phyloP scores from a whole-genome alignment of 2,797 vertebrate species.

The Karalla daura region DNA sequence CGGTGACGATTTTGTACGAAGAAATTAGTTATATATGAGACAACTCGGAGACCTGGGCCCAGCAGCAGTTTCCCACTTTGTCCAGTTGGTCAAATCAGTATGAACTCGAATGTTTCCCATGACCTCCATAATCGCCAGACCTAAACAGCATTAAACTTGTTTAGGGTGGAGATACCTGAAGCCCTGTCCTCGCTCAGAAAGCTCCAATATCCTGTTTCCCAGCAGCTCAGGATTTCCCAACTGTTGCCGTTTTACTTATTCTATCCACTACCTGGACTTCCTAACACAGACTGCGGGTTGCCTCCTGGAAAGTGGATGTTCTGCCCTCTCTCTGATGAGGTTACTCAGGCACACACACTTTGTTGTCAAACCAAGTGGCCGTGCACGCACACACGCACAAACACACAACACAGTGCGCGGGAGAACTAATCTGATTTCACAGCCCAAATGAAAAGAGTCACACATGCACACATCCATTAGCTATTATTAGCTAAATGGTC shows the following conservation, averaged over 20 bases:
- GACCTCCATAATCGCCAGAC: slow-evolving; percentile 43
- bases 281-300: slow-evolving; percentile 3
- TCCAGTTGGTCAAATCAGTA: background rate
- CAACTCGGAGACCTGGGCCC: no score
- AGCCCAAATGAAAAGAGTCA: slow-evolving; percentile 56
- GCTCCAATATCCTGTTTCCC: slow-evolving; percentile 56
- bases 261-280: background rate
- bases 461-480: slow-evolving; percentile 56
- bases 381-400: background rate
- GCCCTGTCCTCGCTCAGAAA: slow-evolving; percentile 23
- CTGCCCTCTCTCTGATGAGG: slow-evolving; percentile 15
- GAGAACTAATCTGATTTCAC: slow-evolving; percentile 62
- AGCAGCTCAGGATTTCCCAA: slow-evolving; percentile 32
- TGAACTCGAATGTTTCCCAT: slow-evolving; percentile 16
- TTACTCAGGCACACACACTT: slow-evolving; percentile 2
- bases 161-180: slow-evolving; percentile 38
- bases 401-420: slow-evolving; percentile 23
- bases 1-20: background rate
- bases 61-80: background rate
- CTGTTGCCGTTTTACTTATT: background rate
- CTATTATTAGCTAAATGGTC: slow-evolving; percentile 59
- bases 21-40: background rate
- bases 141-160: slow-evolving; percentile 47
- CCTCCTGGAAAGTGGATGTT: background rate
- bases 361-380: slow-evolving; percentile 10